Evolutionary conservation across 1,140 invertebrate genomes (phyloP).

Genomic region (Archegozetes longisetosus): DNA sequence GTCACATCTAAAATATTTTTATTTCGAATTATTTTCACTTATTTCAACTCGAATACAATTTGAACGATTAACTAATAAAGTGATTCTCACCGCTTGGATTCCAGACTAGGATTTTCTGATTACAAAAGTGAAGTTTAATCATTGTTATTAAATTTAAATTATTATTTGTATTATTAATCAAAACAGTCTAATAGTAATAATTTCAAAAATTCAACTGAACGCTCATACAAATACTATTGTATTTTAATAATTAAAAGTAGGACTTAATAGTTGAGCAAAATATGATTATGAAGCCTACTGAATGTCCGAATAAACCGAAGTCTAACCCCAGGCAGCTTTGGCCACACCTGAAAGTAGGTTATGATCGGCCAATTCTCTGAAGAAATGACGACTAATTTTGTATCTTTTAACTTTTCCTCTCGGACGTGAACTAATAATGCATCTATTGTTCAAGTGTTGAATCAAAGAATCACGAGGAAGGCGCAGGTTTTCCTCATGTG

Average conservation of each 20-base stretch:
- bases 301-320: not conserved
- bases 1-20: conserved; percentile 49
- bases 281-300: not conserved
- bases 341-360: conserved; percentile 14
- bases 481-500: conserved; percentile 45
- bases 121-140: not conserved
- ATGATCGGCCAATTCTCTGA: conserved; percentile 70
- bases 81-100: not conserved
- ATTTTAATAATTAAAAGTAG: not conserved
- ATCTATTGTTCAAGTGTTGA: conserved; percentile 36
- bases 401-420: conserved; percentile 53
- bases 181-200: no score
- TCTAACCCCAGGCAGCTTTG: conserved; percentile 10
- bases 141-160: no score
- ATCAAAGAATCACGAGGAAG: conserved; percentile 11
- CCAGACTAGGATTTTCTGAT: not conserved
- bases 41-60: no score
- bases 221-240: not conserved
- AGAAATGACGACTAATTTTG: conserved; percentile 71
- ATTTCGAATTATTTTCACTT: no score
- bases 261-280: not conserved
- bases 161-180: no score
- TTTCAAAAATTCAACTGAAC: no score
- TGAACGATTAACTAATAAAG: no score
- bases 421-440: conserved; percentile 59